Conservation (phyloP, 2,113 vertebrate genomes). For the Gyps fulvus region DNA sequence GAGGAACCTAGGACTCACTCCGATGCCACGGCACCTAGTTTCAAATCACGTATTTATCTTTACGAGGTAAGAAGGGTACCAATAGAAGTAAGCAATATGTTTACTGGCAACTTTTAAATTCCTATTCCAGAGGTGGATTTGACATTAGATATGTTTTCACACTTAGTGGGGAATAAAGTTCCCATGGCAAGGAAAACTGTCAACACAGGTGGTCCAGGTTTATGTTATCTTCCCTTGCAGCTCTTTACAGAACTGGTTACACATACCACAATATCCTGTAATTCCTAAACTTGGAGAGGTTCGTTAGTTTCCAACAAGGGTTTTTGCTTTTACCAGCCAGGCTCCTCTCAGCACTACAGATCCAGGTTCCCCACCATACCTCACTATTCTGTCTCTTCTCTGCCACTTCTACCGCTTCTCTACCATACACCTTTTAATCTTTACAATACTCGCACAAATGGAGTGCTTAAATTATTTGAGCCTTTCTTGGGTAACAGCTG, state of each 20-base stretch:
- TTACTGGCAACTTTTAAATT: background rate
- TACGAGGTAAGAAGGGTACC: background rate
- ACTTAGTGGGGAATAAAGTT: background rate
- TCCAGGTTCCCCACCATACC: background rate
- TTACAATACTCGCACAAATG: background rate
- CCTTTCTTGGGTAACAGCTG: background rate
- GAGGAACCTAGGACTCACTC: background rate
- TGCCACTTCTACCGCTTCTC: background rate
- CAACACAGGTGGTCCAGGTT: background rate
- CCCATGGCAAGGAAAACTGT: background rate
- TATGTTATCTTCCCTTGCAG: background rate
- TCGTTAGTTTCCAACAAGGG: background rate
- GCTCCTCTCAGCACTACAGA: background rate
- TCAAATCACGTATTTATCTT: background rate
- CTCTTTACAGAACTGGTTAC: background rate
- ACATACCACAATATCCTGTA: background rate
- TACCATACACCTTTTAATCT: background rate
- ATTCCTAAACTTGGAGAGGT: background rate
- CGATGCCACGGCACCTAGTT: background rate
- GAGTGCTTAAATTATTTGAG: background rate
- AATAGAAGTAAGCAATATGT: background rate
- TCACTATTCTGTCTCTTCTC: background rate
- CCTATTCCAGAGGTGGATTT: background rate
- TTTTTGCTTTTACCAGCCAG: background rate
- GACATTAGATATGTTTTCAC: background rate